Evolutionary conservation across 2,113 vertebrate genomes (phyloP), one percentile per base, ranked within the genome.

Genomic region (Labeo rohita): DNA sequence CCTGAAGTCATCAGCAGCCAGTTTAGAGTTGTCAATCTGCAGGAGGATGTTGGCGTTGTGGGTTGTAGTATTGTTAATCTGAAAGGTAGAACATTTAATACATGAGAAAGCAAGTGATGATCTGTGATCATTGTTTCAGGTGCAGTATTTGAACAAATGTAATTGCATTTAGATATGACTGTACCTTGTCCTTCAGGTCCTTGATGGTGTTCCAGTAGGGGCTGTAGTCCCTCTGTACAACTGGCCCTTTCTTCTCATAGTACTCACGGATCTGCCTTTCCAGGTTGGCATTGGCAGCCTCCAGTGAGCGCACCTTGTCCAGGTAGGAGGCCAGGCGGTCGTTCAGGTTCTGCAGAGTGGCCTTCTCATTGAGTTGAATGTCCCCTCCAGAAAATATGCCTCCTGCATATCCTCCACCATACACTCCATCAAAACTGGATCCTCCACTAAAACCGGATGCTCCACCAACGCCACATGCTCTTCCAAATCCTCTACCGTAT

Each of bases 341-440:
- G 0, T 99, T 99, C 84, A 99, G 95, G 91, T 97, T 95, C 93
- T 98, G 97, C 98, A 99, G 98, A 92, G 98, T 98, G 92, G 96
- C 23, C 94, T 99, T 99, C 91, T 98, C 97, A 0, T 98, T 98
- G 91, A 94, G 86, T 18, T 88, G 95, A 59, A 92, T 74, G 47
- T 90, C 90, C 28, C 28, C 28, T 28, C 28, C 28, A 28, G 28
- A 28, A 28, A 28, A 74, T 43, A 28, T 28, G 2, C 28, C 28
- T 28, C 28, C 28, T 28, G 28, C 28, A 28, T 28, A 28, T 28
- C 89, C 9, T 6, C 89, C 43, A 0, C 75, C 90, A 28, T 28
- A 28, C 28, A 28, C 28, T 28, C 28, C 28, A 28, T 2, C 28
- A 28, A 28, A 28, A 28, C 28, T 28, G 2, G 47, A 11, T 13